phyloP scores from a whole-genome alignment of 2,888 invertebrate species.

The Ferrisia virgata region DNA sequence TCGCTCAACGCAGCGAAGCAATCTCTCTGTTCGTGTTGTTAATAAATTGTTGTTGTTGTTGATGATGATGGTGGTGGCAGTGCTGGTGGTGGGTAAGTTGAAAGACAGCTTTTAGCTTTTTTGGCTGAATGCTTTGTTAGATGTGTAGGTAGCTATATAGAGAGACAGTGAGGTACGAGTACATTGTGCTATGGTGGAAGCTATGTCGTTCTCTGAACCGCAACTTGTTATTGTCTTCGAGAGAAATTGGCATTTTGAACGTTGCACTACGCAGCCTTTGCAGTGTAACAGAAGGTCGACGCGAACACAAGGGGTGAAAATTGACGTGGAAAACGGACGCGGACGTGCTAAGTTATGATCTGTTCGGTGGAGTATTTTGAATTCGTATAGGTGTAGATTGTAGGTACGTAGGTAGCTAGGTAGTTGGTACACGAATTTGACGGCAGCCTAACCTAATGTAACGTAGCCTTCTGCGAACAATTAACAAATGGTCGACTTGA shows the following conservation, averaged over 20 bases:
- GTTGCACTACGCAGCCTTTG: not conserved
- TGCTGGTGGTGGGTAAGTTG: not conserved
- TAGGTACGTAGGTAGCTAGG: too few species aligned
- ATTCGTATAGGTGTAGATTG: not conserved
- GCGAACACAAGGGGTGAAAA: not conserved
- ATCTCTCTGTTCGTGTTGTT: not conserved
- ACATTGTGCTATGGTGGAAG: too few species aligned
- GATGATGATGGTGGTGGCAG: too few species aligned
- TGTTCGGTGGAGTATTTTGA: constrained; percentile 3
- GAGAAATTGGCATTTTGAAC: not conserved
- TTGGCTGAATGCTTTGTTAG: not conserved
- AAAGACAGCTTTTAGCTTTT: constrained; percentile 27
- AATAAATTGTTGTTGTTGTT: not conserved
- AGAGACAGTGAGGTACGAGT: too few species aligned
- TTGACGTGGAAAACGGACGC: not conserved
- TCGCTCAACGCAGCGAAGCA: not conserved
- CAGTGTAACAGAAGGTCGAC: too few species aligned
- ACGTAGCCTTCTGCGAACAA: not conserved
- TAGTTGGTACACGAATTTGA: too few species aligned
- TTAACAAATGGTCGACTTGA: not conserved
- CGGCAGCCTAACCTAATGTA: not conserved
- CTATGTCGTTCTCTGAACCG: not conserved
- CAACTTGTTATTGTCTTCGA: constrained; percentile 12
- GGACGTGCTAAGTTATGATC: not conserved
- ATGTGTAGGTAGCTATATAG: too few species aligned